Base-by-base conservation (phyloP, 37 sponge, comb jelly and placozoan genomes). In the Hormiphora californensis region DNA sequence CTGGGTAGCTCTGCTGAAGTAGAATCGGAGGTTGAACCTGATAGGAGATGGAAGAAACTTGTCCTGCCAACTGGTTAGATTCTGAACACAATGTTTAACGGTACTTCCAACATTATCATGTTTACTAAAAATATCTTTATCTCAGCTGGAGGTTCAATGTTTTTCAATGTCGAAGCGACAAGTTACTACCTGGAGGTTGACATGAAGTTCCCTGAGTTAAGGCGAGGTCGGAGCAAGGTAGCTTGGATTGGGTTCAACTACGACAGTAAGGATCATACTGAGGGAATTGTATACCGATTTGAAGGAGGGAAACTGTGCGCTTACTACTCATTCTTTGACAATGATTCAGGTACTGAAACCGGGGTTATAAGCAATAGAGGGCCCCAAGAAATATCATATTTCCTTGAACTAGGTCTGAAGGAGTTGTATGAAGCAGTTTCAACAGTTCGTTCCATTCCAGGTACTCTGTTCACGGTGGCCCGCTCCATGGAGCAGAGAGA, bases 121-220 rank as follows among this genome's bases (percentile, higher is more conserved):
- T n/a, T n/a, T n/a, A 49, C 9, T 17, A 15, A 15, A 9, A 49
- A 17, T 49, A 49, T 9, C 15, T 49, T 49, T 15, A 9, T 49
- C 15, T 15, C 53, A 17, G 53, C 9, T 49, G 15, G 12, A 9
- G 15, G 53, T 9, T 49, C 9, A 49, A 49, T 49, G 15, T 49
- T 49, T 49, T 15, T 15, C 53, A 17, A 15, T 49, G 53, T 49
- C 15, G 81, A 73, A 33, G 41, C 81, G 3, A 30, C 21, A n/a
- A 28, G 46, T 11, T 73, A 73, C 46, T 73, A 73, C 25, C 35
- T 39, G 11, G 81, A 73, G 43, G 1, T 73, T 8, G 81, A 73
- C 27, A 73, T 73, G 1, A 33, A 39, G 27, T 73, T 73, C 35
- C 35, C 35, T 32, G 46, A 73, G 39, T 33, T 40, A 5, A n/a